A percentile compares a stretch with the other conserved stretches of the same genome.
These are phyloP conservation scores for Myotis lucifugus DNA, from an alignment of 2,113 vertebrate species.

Conservation along the genomic window DNA sequence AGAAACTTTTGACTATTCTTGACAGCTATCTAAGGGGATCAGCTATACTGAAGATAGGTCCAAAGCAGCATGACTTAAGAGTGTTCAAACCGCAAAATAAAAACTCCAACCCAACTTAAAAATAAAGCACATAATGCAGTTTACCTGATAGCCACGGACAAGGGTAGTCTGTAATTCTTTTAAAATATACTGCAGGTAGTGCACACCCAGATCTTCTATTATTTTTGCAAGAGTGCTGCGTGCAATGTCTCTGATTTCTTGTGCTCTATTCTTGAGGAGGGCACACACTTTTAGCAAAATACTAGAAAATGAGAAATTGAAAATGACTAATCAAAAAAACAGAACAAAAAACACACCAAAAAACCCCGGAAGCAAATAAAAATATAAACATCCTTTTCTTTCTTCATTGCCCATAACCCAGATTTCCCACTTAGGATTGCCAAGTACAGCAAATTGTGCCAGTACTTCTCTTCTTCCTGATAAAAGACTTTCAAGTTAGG, in stretches of 20 bases:
- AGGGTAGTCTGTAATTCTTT: conserved; percentile 93
- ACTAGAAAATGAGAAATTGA: conserved; percentile 80
- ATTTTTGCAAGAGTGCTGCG: conserved; percentile 95
- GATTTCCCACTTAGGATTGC: not conserved
- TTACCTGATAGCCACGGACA: conserved; percentile 96
- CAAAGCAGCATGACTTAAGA: not conserved
- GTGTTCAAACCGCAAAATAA: not conserved
- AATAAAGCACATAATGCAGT: not conserved
- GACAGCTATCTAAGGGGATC: not conserved
- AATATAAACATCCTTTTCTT: not conserved
- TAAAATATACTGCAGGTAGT: conserved; percentile 93
- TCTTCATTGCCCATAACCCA: not conserved
- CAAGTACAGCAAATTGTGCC: not conserved
- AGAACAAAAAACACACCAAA: not conserved
- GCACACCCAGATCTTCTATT: conserved; percentile 91
- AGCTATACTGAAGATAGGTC: not conserved
- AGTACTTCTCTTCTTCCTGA: not conserved
- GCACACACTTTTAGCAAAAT: conserved; percentile 95
- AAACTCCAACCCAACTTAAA: not conserved
- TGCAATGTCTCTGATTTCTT: conserved; percentile 95
- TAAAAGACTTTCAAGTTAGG: not conserved
- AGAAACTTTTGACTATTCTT: not conserved
- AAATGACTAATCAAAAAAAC: not conserved
- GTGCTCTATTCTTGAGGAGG: conserved; percentile 93
- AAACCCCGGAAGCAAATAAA: not conserved